Conservation (phyloP, 2,888 invertebrate species). For the Zygothrica quintamaculata region DNA sequence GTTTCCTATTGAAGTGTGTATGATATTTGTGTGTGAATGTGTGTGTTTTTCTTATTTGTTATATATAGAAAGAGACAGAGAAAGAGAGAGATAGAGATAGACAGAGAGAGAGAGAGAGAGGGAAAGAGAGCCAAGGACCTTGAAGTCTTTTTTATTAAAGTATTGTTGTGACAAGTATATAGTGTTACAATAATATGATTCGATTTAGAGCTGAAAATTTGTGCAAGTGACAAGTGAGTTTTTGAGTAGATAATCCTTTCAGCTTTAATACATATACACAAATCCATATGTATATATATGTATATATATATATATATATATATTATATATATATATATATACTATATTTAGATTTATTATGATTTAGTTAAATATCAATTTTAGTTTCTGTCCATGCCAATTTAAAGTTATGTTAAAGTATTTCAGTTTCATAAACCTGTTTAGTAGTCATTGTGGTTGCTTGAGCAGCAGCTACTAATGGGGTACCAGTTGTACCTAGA, state of each 20-base stretch:
- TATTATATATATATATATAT: slow-evolving; percentile 28
- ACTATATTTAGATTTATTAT: slow-evolving; percentile 37
- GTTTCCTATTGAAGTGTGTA: slow-evolving; percentile 13
- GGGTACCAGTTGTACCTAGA: slow-evolving; percentile 41
- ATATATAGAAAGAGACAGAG: background rate
- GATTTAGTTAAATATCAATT: slow-evolving; percentile 75
- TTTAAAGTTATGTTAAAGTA: slow-evolving; percentile 90
- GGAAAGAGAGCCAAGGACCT: slow-evolving; percentile 2
- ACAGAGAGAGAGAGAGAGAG: slow-evolving; percentile 3
- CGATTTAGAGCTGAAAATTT: slow-evolving; percentile 24
- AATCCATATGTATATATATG: too few species aligned
- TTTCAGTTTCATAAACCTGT: slow-evolving; percentile 96
- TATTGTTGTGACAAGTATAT: slow-evolving; percentile 13
- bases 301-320: too few species aligned
- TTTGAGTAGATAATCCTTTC: too few species aligned
- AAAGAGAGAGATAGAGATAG: background rate
- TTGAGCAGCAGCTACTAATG: slow-evolving; percentile 41
- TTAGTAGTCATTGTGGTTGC: slow-evolving; percentile 87
- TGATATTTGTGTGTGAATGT: background rate
- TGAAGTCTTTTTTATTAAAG: background rate
- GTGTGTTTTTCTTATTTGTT: too few species aligned
- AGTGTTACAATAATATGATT: slow-evolving; percentile 4
- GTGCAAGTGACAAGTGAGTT: slow-evolving; percentile 20
- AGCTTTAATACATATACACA: too few species aligned
- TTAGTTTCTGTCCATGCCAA: slow-evolving; percentile 84